Evolutionary conservation across 2,888 invertebrate species (phyloP), one percentile per base, ranked within the genome.

Genomic region (Archips crataeganus): DNA sequence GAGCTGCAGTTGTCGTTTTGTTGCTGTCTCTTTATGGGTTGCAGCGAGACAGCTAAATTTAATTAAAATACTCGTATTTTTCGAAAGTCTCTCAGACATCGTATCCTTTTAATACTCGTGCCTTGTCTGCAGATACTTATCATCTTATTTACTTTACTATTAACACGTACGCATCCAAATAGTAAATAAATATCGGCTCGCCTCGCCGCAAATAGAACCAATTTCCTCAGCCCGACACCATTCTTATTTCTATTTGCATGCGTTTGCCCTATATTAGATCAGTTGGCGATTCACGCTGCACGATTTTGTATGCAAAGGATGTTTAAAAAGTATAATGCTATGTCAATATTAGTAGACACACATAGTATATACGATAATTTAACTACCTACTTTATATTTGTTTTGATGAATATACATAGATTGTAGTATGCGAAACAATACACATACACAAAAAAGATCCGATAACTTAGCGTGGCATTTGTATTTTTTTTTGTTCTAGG

Each of bases 201-300:
- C 66, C 71, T 54, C 66, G 72, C 51, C 66, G 61, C 54, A 54
- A 72, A 67, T 62, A 72, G 61, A 42, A 23, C 60, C 10, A 13
- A 54, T 72, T 67, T 72, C 65, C 62, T 66, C 45, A 36, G 67
- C 61, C 72, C 66, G 34, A 42, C 54, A 23, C 23, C 70, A 59
- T 34, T 62, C 59, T 60, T 71, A 66, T 61, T 67, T 65, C 49
- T 72, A 57, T 67, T 61, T 36, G 66, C 42, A 62, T 63, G 63
- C 10, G 39, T 32, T 61, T 42, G 60, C 61, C 63, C 66, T 71
- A 66, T 61, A 66, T 65, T 32, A n/a, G 42, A 62, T 9, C 65
- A 15, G 10, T 62, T 63, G 42, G 65, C 49, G 13, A 42, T 64
- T 64, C 45, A 42, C 45, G 42, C 45, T 15, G 32, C 49, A 13